Conservation (phyloP, 2,797 vertebrate species). For the Pseudomugil tenellus region DNA sequence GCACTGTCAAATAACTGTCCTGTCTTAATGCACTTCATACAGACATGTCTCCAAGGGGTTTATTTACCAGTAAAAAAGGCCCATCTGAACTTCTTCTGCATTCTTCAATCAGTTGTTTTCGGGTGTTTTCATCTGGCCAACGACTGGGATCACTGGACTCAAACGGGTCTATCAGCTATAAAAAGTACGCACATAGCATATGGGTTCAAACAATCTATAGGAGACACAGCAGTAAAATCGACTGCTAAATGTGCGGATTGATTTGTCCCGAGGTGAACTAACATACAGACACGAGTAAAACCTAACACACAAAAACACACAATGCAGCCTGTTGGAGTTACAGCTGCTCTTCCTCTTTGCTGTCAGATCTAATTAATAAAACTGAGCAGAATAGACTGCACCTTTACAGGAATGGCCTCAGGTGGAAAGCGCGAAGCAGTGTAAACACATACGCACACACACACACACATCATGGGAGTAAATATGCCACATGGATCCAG, state of each 20-base stretch:
- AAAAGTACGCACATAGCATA: slow-evolving; percentile 10
- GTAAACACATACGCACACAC: slow-evolving; percentile 13
- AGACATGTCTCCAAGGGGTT: neutral
- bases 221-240: neutral
- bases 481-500: neutral
- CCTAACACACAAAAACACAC: slow-evolving; percentile 7
- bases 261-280: slow-evolving; percentile 16
- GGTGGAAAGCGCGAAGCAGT: slow-evolving; percentile 6
- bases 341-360: slow-evolving; percentile 46
- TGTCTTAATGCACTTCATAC: neutral
- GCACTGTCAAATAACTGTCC: neutral
- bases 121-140: slow-evolving; percentile 74
- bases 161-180: slow-evolving; percentile 84
- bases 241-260: slow-evolving; percentile 2
- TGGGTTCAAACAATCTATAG: slow-evolving; percentile 7
- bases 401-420: slow-evolving; percentile 18
- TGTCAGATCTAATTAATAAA: slow-evolving; percentile 41
- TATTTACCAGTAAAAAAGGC: slow-evolving; percentile 83
- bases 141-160: slow-evolving; percentile 73
- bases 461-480: neutral
- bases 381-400: slow-evolving; percentile 14
- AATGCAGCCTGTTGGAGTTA: neutral
- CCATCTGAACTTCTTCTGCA: slow-evolving; percentile 79
- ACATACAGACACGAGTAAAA: slow-evolving; percentile 16
- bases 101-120: slow-evolving; percentile 77